Evolutionary conservation across 1,140 invertebrate species (phyloP), one percentile per base, ranked within the genome.

Genomic region (Dreissena polymorpha): DNA sequence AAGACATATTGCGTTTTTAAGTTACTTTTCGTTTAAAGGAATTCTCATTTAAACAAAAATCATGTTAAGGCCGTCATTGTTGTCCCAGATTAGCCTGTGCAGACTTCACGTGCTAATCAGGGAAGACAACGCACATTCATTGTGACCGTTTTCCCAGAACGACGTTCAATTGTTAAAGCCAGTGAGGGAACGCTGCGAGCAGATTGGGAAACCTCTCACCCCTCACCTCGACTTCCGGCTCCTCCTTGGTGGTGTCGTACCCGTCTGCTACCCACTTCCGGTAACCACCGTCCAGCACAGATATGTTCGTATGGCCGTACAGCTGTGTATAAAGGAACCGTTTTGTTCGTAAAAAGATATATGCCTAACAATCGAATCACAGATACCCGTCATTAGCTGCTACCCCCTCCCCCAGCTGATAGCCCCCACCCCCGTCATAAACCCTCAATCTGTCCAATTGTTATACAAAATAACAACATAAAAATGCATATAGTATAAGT

Each of bases 251-350:
- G 3, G 87, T 80, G 57, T 87, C 86, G 85, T 77, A 87, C 2
- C 87, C 88, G 78, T 89, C 85, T 0, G 67, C 57, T n/a, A 87
- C 5, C 89, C 89, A 90, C 81, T 88, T 86, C 21, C 55, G 67
- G 18, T 89, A 71, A 13, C 89, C 89, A 72, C 89, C 89, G 77
- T 90, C 85, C 49, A 90, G 76, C 25, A 90, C 81, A 14, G 89
- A 90, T 14, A 90, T 81, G 68, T 86, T 87, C 50, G 53, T 82
- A 71, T 90, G 89, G 50, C 89, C 89, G 84, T 85, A 89, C 51
- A 84, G 70, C 89, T 89, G 69, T 12, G 51, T 23, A 71, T 14
- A n/a, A 2, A 63, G 18, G 18, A 5, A n/a, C 23, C 23, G 39
- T 39, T 39, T 39, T 39, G 39, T 39, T 39, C 39, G 39, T 39